Evolutionary conservation across 2,888 invertebrate species (phyloP).

Genomic region (Drosophila helvetica): DNA sequence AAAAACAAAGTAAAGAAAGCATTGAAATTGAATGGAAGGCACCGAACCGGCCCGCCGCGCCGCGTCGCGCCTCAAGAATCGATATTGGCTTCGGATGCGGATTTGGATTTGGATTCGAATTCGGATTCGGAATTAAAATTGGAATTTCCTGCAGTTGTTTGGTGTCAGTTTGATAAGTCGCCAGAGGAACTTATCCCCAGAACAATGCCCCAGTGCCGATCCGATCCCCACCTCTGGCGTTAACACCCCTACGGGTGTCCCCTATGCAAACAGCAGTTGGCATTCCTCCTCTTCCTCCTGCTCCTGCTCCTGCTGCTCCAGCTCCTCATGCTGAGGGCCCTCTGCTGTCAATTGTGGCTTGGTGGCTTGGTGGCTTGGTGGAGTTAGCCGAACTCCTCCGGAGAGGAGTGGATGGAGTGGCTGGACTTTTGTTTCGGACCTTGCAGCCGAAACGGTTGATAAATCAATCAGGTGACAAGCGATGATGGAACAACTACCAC

Average conservation of each 20-base stretch:
- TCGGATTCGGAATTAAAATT: conserved; percentile 73
- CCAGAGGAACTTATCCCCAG: conserved; percentile 26
- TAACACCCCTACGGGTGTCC: conserved; percentile 25
- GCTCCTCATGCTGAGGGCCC: not conserved
- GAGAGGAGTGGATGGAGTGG: conserved; percentile 9
- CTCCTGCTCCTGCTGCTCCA: not conserved
- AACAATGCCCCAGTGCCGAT: conserved; percentile 62
- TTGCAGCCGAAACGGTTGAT: conserved; percentile 15
- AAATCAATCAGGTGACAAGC: conserved; percentile 35
- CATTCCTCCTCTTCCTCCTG: conserved; percentile 9
- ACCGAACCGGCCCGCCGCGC: conserved; percentile 5
- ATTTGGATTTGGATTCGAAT: conserved; percentile 68
- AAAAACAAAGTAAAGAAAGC: conserved; percentile 12
- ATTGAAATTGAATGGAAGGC: conserved; percentile 61
- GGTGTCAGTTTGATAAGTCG: conserved; percentile 83
- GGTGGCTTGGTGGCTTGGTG: not conserved
- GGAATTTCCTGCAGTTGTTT: conserved; percentile 82
- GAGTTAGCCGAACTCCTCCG: not conserved
- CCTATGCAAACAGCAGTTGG: conserved; percentile 3
- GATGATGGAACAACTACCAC: conserved; percentile 18
- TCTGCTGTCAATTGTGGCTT: not conserved
- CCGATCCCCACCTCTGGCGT: conserved; percentile 43
- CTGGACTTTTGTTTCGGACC: not conserved
- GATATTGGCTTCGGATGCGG: conserved; percentile 20
- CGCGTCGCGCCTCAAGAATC: conserved; percentile 8